Base-by-base conservation (phyloP, 2,797 vertebrate genomes). In the Sternarchorhynchus goeldii region DNA sequence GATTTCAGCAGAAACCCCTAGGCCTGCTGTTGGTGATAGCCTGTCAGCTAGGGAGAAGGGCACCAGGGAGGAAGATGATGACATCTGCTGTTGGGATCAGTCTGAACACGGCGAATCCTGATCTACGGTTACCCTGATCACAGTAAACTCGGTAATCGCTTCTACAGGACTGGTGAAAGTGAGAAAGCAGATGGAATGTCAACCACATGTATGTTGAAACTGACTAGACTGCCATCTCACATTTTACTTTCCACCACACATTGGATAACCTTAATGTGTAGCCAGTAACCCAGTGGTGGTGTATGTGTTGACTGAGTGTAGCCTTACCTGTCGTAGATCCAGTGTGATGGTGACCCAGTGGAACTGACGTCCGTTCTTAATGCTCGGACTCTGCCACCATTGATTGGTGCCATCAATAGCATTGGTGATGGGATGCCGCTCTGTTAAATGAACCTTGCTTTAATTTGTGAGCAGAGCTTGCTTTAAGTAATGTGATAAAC, bases 351-450 rank as follows among this genome's bases (percentile, higher is more conserved):
- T 98, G 80, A 97, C 88, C 96, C 96, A 98, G 89, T 99, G 96
- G 72, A 95, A 98, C 75, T 95, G 92, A 31, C 91, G 93, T 17
- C 97, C 97, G 1, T 99, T 99, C 81, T 97, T 96, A 86, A 99
- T 98, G 83, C 97, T 99, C 0, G 97, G 97, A 82, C 97, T 99
- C 85, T 99, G 97, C 97, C 96, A 99, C 97, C 97, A 98, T 70
- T 93, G 94, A 85, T 99, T 98, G 10, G 96, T 98, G 56, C 97
- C 97, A 59, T 98, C 97, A 0, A 96, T 99, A 1, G 96, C 94
- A 7, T 95, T 94, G 21, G 91, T 94, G 83, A 99, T 97, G 0
- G 95, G 95, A 82, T 99, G 97, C 14, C 91, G 94, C 76, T 99
- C 97, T 99, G 91, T 73, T 70, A 4, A 3, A 58, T 31, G 39